Evolutionary conservation across 1,140 invertebrate genomes (phyloP).

Genomic region (Drosophila willistoni): DNA sequence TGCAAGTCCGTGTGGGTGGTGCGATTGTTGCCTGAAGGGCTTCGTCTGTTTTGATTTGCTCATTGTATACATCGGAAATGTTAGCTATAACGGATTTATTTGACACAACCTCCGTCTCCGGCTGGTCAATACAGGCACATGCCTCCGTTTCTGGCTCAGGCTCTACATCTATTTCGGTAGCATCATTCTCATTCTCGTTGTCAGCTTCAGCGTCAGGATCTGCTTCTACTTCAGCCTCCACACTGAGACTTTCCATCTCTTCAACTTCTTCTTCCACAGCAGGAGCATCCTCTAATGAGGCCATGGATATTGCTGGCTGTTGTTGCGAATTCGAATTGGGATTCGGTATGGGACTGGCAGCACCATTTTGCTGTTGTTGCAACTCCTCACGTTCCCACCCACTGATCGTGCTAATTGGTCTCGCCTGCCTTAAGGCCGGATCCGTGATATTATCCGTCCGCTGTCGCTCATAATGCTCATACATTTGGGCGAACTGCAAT

Average conservation of each 20-base stretch:
- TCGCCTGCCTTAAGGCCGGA: slow-evolving; percentile 94
- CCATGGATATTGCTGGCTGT: slow-evolving; percentile 60
- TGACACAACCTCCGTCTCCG: slow-evolving; percentile 12
- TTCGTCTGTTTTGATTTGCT: slow-evolving; percentile 78
- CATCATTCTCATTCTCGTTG: too few relatives aligned
- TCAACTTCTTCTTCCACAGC: slow-evolving; percentile 69
- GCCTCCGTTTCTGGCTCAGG: slow-evolving; percentile 10
- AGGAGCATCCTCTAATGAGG: slow-evolving; percentile 76
- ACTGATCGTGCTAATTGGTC: slow-evolving; percentile 97
- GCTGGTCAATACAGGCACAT: neutral
- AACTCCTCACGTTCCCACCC: slow-evolving; percentile 92
- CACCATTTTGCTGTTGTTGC: slow-evolving; percentile 79
- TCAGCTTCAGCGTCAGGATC: neutral
- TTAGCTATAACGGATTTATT: slow-evolving; percentile 76
- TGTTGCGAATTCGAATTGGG: slow-evolving; percentile 11
- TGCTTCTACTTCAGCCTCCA: slow-evolving; percentile 45
- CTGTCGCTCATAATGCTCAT: slow-evolving; percentile 97
- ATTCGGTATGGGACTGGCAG: slow-evolving; percentile 14
- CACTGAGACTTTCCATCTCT: slow-evolving; percentile 52
- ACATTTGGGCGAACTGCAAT: slow-evolving; percentile 97
- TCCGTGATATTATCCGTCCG: slow-evolving; percentile 97
- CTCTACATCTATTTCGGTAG: neutral
- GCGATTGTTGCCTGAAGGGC: slow-evolving; percentile 36
- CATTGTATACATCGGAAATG: slow-evolving; percentile 82
- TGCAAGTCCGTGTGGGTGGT: slow-evolving; percentile 61